Evolutionary conservation across 1,140 invertebrate species (phyloP).

Genomic region (Drosophila ohnishii): DNA sequence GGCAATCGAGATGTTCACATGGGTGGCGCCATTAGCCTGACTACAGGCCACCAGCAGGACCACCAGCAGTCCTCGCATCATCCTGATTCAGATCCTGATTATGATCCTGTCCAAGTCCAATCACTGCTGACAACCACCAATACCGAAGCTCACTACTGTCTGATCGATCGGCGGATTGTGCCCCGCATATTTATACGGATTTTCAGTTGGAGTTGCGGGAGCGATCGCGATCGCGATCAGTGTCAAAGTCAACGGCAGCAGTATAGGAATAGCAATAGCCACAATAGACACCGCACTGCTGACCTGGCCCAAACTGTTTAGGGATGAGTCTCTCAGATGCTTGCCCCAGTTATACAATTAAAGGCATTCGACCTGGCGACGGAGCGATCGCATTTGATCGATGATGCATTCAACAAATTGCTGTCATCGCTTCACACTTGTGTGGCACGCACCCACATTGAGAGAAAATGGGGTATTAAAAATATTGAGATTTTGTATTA

Average conservation of each 20-base stretch:
- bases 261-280: slow-evolving; percentile 19
- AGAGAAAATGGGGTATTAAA: neutral
- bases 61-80: slow-evolving; percentile 50
- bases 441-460: slow-evolving; percentile 62
- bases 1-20: slow-evolving; percentile 80
- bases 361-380: slow-evolving; percentile 55
- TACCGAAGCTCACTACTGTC: slow-evolving; percentile 48
- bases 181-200: slow-evolving; percentile 73
- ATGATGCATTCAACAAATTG: slow-evolving; percentile 72
- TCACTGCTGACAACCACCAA: slow-evolving; percentile 38
- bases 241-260: slow-evolving; percentile 69
- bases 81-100: slow-evolving; percentile 15
- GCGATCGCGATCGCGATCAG: slow-evolving; percentile 58
- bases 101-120: slow-evolving; percentile 5
- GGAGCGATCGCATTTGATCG: slow-evolving; percentile 36
- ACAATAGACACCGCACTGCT: slow-evolving; percentile 16
- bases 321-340: slow-evolving; percentile 69
- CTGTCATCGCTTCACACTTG: slow-evolving; percentile 52
- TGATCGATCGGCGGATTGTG: slow-evolving; percentile 54
- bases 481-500: neutral
- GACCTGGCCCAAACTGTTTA: slow-evolving; percentile 68
- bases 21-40: slow-evolving; percentile 63
- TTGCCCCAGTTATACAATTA: slow-evolving; percentile 79
- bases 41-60: slow-evolving; percentile 56
- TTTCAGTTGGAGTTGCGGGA: slow-evolving; percentile 46